Evolutionary conservation across 2,797 vertebrate species (phyloP), one percentile per base, ranked within the genome.

Genomic region (Kryptolebias ocellatus): DNA sequence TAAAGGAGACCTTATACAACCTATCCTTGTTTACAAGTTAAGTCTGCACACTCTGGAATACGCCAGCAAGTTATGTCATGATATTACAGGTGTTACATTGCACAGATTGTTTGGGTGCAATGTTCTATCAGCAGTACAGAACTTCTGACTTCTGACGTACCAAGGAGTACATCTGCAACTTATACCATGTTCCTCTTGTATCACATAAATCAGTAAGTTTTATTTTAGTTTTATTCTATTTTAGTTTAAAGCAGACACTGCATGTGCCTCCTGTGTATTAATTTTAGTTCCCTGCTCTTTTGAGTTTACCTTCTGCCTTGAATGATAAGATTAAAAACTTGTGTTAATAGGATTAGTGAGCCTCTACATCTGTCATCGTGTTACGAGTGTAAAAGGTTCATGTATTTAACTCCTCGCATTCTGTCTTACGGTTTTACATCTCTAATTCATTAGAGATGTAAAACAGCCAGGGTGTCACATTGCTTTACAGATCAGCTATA

Each of bases 371-470:
- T 89, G 84, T 74, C 44, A 14, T 67, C 60, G 79, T 60, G 78
- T 78, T 78, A 67, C 62, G 56, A 64, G 47, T 70, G 45, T 60
- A 80, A 83, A 80, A 65, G 57, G 34, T 63, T 58, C 61, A 52
- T 62, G 75, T 78, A 70, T 80, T 60, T 77, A 84, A 86, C 74
- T 81, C 68, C 67, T 69, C 58, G 80, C 71, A 85, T 84, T 76
- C 77, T 66, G 42, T 73, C 67, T 67, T 28, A 56, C 46, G 11
- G 64, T 79, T 73, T 80, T 83, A 85, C 69, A 76, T 77, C 65
- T 87, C 78, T 8, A 88, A 88, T 86, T 89, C 76, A 90, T 89
- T 82, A 84, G 50, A 49, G 65, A 76, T 80, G 84, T 14, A 16
- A 60, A 17, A 8, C 28, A 34, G 29, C 78, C 83, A 42, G 39